Evolutionary conservation across 2,888 invertebrate genomes (phyloP).

Genomic region (Eurytoma adleriae): DNA sequence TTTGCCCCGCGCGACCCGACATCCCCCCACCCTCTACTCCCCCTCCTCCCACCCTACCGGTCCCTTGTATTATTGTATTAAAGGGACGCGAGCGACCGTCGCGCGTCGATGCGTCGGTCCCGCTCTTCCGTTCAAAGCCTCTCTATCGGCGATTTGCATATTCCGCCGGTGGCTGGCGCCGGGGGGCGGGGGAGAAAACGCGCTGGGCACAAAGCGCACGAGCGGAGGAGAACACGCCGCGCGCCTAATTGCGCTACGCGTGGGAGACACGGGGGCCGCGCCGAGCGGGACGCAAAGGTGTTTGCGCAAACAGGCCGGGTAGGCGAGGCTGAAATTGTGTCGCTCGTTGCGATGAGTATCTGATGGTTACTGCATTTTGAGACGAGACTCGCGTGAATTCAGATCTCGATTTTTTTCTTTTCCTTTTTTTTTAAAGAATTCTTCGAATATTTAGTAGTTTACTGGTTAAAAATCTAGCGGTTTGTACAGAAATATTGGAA

Average conservation of each 20-base stretch:
- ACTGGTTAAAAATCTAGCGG: too few species aligned
- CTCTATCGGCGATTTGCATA: constrained; percentile 48
- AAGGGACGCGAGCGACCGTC: constrained; percentile 23
- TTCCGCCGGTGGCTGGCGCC: constrained; percentile 6
- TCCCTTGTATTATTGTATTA: constrained; percentile 20
- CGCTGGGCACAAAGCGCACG: constrained; percentile 24
- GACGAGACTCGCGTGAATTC: too few species aligned
- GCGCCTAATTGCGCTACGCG: constrained; percentile 28
- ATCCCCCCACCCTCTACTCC: background rate
- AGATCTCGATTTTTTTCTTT: too few species aligned
- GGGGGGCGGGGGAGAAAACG: constrained; percentile 23
- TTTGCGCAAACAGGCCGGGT: constrained; percentile 38
- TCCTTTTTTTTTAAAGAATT: too few species aligned
- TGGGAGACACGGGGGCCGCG: constrained; percentile 12
- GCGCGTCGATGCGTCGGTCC: background rate
- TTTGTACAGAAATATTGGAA: too few species aligned
- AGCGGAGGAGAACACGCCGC: constrained; percentile 10
- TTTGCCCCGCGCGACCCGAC: background rate
- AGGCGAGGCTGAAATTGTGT: constrained; percentile 45
- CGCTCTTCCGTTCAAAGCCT: constrained; percentile 18
- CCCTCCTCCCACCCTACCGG: background rate
- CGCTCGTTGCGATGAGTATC: constrained; percentile 21
- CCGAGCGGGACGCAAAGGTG: constrained; percentile 34
- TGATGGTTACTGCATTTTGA: background rate
- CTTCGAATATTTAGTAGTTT: too few species aligned